Base-by-base conservation (phyloP, 2,888 invertebrate species). In the Drosophila vallismaia region DNA sequence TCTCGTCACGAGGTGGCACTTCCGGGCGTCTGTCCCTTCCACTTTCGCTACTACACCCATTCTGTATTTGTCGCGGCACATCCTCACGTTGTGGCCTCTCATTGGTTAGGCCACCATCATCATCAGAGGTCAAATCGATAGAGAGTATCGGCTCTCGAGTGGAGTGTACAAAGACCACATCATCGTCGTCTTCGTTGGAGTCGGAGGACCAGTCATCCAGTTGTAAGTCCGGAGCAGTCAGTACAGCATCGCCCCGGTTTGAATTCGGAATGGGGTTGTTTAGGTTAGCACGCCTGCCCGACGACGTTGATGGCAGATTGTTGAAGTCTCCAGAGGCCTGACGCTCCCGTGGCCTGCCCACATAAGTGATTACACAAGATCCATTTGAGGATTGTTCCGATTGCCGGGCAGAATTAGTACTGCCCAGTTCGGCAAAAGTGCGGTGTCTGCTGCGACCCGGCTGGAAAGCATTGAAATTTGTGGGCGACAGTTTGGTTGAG, bases 141-240 rank as follows among this genome's bases (percentile, higher is more conserved):
- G 91, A 91, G 1, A 91, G 87, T 59, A 94, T 93, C 31, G 93
- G 92, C 71, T 92, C 92, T 38, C 92, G 90, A 28, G 91, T 91
- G 10, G 91, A 91, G 76, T 91, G 91, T 9, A 92, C 91, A 78
- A 91, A 91, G 7, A 92, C 91, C 5, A 92, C 93, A 88, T 94
- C 94, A 77, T 95, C 95, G 83, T 94, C 94, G 68, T 42, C 40
- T 19, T 42, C 93, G 52, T 94, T 94, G 0, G 94, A 94, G 73
- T 93, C 93, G 0, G 94, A 94, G 0, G 95, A 93, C 94, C 96
- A 96, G 90, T 82, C 82, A 31, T 96, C 95, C 45, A 96, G 91
- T 90, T 96, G 96, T 62, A 96, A 91, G 90, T 96, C 96, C 0
- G 96, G 96, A 2, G 91, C 91, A 5, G 91, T 91, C 19, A 91